phyloP scores from a whole-genome alignment of 1,140 invertebrate species.

The Rhynchophorus ferrugineus region DNA sequence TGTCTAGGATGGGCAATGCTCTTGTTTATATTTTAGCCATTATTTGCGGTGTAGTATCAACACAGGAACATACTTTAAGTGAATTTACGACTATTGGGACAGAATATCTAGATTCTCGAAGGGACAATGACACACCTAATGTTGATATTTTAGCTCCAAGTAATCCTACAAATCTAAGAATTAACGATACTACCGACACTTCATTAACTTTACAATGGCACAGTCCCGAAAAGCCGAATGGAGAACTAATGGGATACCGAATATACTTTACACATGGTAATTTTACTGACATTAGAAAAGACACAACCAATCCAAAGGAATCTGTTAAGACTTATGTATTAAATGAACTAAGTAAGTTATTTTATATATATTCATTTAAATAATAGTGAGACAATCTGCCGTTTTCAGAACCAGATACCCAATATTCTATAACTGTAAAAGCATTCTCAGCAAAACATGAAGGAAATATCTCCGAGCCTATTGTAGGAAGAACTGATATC shows the following conservation, averaged over 20 bases:
- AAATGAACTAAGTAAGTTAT: conserved; percentile 55
- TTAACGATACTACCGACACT: conserved; percentile 63
- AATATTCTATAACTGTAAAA: conserved; percentile 81
- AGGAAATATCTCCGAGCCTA: conserved; percentile 62
- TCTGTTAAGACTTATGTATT: conserved; percentile 48
- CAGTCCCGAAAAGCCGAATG: conserved; percentile 65
- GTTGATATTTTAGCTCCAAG: conserved; percentile 55
- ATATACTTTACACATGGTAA: conserved; percentile 63
- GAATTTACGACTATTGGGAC: conserved; percentile 18
- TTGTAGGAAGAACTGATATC: conserved; percentile 72
- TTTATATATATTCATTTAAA: conserved; percentile 5
- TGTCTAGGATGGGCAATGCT: conserved; percentile 35
- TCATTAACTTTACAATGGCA: conserved; percentile 73
- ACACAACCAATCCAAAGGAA: conserved; percentile 44
- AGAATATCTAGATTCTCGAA: conserved; percentile 12
- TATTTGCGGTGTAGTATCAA: conserved; percentile 24
- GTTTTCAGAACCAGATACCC: conserved; percentile 66
- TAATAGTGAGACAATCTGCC: conserved; percentile 7
- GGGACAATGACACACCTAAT: conserved; percentile 28
- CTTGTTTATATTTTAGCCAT: conserved; percentile 32
- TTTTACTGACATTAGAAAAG: conserved; percentile 55
- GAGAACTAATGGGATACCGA: conserved; percentile 60
- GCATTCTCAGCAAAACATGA: conserved; percentile 66
- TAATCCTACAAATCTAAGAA: conserved; percentile 71
- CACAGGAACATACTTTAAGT: conserved; percentile 26